Conservation (phyloP, 92 coral and sea anemone species). For the Paramuricea clavata region DNA sequence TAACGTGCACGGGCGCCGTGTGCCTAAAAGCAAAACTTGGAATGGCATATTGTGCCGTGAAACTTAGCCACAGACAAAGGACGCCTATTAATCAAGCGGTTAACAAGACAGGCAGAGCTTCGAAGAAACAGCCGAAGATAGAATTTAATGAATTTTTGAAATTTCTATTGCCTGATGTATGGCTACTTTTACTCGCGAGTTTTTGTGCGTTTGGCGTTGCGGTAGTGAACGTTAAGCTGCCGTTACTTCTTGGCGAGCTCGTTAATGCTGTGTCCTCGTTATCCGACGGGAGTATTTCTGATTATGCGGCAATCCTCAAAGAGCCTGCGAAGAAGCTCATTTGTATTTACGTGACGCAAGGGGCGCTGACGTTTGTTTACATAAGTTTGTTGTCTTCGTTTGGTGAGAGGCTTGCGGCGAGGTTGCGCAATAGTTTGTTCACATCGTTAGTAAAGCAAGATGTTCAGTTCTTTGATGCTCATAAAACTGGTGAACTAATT, state of each 20-base stretch:
- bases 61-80: constrained; percentile 84
- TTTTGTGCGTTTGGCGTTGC: constrained; percentile 98
- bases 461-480: constrained; percentile 96
- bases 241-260: constrained; percentile 88
- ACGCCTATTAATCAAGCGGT: constrained; percentile 45
- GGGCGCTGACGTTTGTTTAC: constrained; percentile 87
- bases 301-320: constrained; percentile 77
- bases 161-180: constrained; percentile 88
- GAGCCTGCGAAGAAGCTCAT: constrained; percentile 84
- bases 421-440: constrained; percentile 87
- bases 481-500: constrained; percentile 94
- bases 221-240: constrained; percentile 84
- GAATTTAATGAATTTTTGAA: constrained; percentile 82
- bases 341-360: constrained; percentile 83
- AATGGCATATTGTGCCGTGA: constrained; percentile 86
- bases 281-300: constrained; percentile 76
- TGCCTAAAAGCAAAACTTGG: constrained; percentile 61
- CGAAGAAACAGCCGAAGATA: constrained; percentile 69
- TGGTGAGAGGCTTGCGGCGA: constrained; percentile 94
- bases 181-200: constrained; percentile 87
- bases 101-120: constrained; percentile 11
- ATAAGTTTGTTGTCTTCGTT: constrained; percentile 91
- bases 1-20: constrained; percentile 59
- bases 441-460: constrained; percentile 87
- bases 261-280: constrained; percentile 93